These are phyloP conservation scores for Petrocephalus schoutedeni DNA, from an alignment of 2,797 vertebrate species.

Conservation along the genomic window DNA sequence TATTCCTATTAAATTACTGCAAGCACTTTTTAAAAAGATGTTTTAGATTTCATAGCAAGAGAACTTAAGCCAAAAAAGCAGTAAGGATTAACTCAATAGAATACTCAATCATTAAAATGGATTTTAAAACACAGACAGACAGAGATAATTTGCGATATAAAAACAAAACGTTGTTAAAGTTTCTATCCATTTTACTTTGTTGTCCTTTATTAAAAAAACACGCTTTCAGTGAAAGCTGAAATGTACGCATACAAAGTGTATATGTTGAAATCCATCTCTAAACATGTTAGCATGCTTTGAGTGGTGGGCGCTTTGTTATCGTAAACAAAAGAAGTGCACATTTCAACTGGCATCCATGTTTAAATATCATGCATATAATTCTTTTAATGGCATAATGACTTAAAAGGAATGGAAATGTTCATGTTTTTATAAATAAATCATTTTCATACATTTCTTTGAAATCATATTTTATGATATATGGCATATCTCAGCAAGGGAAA, in stretches of 20 bases:
- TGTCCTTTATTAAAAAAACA: background rate
- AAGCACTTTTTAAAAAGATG: background rate
- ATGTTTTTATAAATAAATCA: background rate
- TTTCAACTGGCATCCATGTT: background rate
- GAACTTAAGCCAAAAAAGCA: background rate
- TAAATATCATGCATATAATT: background rate
- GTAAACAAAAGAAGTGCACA: background rate
- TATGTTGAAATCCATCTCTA: background rate
- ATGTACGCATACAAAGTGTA: no score
- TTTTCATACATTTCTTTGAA: background rate
- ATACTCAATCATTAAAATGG: background rate
- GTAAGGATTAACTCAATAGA: background rate
- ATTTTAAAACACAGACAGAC: background rate
- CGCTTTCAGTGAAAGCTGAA: background rate
- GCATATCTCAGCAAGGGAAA: background rate
- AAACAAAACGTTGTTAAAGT: background rate
- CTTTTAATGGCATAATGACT: background rate
- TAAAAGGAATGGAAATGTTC: background rate
- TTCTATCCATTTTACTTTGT: background rate
- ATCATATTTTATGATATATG: background rate
- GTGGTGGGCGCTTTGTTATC: background rate
- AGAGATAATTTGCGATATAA: background rate
- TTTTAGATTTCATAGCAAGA: background rate
- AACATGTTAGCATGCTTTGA: background rate
- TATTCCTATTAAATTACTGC: background rate